These are phyloP conservation scores for Oligia strigilis DNA, from an alignment of 2,888 invertebrate genomes.

Conservation along the genomic window DNA sequence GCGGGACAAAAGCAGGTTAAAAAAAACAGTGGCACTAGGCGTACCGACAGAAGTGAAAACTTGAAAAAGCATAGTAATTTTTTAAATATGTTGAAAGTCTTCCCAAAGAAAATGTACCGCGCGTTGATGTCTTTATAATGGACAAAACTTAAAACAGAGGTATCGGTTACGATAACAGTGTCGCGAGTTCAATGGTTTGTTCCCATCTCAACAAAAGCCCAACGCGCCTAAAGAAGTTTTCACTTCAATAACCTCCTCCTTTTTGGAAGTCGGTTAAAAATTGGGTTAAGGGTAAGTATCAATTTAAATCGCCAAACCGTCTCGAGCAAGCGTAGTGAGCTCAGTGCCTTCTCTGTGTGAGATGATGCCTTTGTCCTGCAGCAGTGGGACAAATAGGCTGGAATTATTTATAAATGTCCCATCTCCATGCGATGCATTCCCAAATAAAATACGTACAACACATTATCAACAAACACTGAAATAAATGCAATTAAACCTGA, in stretches of 20 bases:
- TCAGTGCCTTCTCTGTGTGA: neutral
- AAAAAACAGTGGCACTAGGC: neutral
- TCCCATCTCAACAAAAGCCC: too few species aligned
- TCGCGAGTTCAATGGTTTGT: too few species aligned
- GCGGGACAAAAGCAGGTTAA: neutral
- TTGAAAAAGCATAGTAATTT: too few species aligned
- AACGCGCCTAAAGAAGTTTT: too few species aligned
- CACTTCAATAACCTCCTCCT: too few species aligned
- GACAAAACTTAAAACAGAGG: too few species aligned
- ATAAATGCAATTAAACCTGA: conserved; percentile 41
- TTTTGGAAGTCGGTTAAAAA: neutral
- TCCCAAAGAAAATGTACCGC: too few species aligned
- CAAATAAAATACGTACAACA: conserved; percentile 36
- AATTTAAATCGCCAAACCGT: neutral
- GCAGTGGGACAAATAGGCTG: neutral
- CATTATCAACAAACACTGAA: conserved; percentile 21
- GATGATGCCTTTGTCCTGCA: neutral
- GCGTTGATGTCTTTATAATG: too few species aligned
- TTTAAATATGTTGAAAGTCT: too few species aligned
- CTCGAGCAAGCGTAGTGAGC: neutral
- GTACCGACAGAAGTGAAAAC: too few species aligned
- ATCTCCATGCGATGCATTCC: neutral
- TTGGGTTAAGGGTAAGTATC: neutral
- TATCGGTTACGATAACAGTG: too few species aligned
- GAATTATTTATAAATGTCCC: neutral